A percentile compares a stretch with the other conserved stretches of the same genome.
phyloP scores from a whole-genome alignment of 2,888 invertebrate species.

The Oscheius onirici region DNA sequence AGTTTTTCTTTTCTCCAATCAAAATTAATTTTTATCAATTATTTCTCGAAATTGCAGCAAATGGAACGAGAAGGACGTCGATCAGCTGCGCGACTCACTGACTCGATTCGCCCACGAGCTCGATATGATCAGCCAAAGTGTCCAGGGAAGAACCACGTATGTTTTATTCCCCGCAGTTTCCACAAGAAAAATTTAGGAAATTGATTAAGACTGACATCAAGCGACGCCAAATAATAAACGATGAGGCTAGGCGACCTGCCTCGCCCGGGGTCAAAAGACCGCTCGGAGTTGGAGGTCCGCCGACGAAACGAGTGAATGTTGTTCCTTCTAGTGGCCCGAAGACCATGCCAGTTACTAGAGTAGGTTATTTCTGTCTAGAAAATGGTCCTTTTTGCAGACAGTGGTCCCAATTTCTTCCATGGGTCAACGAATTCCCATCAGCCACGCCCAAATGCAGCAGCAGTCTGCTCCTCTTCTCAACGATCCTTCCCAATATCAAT shows the following conservation, averaged over 20 bases:
- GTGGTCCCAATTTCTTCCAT: conserved; percentile 2
- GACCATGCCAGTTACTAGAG: conserved; percentile 12
- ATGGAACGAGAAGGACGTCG: conserved; percentile 65
- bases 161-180: conserved; percentile 15
- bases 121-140: conserved; percentile 62
- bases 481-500: neutral
- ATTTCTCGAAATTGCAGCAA: conserved; percentile 42
- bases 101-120: conserved; percentile 66
- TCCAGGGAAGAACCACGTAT: conserved; percentile 57
- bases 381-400: neutral
- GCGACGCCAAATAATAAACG: conserved; percentile 47
- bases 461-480: conserved; percentile 4
- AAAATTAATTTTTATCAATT: neutral
- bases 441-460: neutral
- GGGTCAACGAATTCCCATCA: conserved; percentile 11
- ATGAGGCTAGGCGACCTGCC: conserved; percentile 27
- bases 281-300: neutral
- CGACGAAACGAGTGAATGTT: conserved; percentile 11
- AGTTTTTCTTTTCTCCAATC: neutral
- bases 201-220: conserved; percentile 60
- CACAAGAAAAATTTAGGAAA: conserved; percentile 36
- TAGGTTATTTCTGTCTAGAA: neutral
- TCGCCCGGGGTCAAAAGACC: conserved; percentile 31
- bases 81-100: conserved; percentile 58
- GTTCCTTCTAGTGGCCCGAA: conserved; percentile 8